These are phyloP conservation scores for Pantala flavescens DNA, from an alignment of 1,140 invertebrate genomes.

Conservation along the genomic window DNA sequence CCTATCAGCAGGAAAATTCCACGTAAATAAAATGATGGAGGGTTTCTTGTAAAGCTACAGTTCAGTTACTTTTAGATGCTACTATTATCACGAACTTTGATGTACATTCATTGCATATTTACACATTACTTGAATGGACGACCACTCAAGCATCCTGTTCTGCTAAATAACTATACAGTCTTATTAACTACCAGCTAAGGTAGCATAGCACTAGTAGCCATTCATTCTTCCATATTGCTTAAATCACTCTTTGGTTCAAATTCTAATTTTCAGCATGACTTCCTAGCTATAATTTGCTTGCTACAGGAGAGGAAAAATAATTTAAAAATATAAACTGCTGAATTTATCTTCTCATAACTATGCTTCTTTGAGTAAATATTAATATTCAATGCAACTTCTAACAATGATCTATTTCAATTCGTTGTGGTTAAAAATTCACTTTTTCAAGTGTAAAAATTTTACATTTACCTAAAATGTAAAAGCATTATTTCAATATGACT, in stretches of 20 bases:
- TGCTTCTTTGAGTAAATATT: neutral
- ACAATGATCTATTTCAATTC: neutral
- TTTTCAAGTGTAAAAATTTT: neutral
- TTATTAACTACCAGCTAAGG: neutral
- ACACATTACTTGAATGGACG: neutral
- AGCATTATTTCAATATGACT: neutral
- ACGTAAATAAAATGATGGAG: neutral
- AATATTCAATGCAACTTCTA: neutral
- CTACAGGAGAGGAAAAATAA: neutral
- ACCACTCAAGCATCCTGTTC: neutral
- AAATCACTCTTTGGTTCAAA: neutral
- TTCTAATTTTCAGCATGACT: neutral
- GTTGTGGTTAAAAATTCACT: constrained; percentile 3
- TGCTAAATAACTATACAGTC: neutral
- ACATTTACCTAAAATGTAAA: neutral
- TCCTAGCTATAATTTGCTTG: neutral
- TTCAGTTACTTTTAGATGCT: neutral
- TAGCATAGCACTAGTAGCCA: neutral
- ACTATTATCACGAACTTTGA: neutral
- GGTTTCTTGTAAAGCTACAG: neutral
- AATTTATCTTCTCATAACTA: neutral
- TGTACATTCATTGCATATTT: neutral
- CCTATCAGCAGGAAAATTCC: neutral
- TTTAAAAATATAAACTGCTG: constrained; percentile 8
- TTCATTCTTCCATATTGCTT: constrained; percentile 4